Evolutionary conservation across 2,113 vertebrate species (phyloP).

Genomic region (Notarius lentiginosus): DNA sequence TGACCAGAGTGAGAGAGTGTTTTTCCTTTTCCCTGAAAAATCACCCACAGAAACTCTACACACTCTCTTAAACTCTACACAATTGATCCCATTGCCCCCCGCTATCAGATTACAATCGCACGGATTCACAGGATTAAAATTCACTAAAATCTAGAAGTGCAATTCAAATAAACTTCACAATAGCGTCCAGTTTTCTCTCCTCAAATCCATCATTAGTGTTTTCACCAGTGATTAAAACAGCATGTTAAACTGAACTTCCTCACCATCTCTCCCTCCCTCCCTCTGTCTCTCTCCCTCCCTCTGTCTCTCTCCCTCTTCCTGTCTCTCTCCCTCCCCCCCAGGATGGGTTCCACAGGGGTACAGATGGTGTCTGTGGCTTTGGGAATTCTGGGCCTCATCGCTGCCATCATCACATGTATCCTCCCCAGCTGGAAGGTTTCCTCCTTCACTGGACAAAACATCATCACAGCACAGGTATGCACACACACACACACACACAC

Average conservation of each 20-base stretch:
- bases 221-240: neutral
- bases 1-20: neutral
- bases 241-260: neutral
- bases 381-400: slow-evolving; percentile 70
- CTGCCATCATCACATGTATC: slow-evolving; percentile 66
- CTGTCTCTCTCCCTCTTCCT: neutral
- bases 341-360: slow-evolving; percentile 69
- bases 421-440: slow-evolving; percentile 73
- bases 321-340: slow-evolving; percentile 31
- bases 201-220: neutral
- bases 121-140: neutral
- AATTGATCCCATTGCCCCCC: too few species aligned
- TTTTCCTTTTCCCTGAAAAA: neutral
- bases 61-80: too few species aligned
- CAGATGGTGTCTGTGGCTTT: slow-evolving; percentile 71
- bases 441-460: slow-evolving; percentile 69
- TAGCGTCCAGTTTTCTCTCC: neutral
- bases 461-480: slow-evolving; percentile 74
- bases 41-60: too few species aligned
- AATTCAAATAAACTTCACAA: neutral
- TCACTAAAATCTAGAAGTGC: neutral
- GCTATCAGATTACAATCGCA: neutral
- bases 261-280: neutral
- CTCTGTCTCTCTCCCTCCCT: neutral
- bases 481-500: neutral